Base-by-base conservation (phyloP, 37 sponge, comb jelly and placozoan genomes). In the Chondrilla cf. caribensis region DNA sequence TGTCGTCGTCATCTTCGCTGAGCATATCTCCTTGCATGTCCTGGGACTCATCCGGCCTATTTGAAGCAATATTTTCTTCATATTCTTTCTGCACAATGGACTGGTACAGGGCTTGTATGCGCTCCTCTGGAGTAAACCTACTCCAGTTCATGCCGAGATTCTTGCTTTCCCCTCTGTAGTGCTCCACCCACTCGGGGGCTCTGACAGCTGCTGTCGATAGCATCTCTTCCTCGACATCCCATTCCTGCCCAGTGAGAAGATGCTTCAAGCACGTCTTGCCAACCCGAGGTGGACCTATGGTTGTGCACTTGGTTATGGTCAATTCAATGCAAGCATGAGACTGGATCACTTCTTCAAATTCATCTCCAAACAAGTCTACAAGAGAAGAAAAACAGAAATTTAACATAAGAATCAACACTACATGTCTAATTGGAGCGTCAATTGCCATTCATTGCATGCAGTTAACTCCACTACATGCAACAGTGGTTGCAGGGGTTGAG, bases 161-260 rank as follows among this genome's bases (percentile, higher is more conserved):
- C 15, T 67, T 32, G 33, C 31, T 29, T 1, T 29, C 68, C 68
- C 29, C 33, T 8, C 33, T 40, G 76, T 42, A 73, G 44, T 21
- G 18, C 24, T 73, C 76, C 42, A 73, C 76, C 76, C 76, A 73
- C 76, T 73, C 76, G 24, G 76, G 76, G 21, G 76, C 76, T 39
- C 24, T 37, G 38, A 73, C 40, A 43, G 41, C 76, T 6, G 7
- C 43, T 24, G 76, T 73, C 11, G 38, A 36, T 1, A n/a, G 25
- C 44, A 38, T 43, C 2, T 39, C 41, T n/a, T 1, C 33, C 33
- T 67, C 4, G 33, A 67, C 33, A 40, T 73, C 76, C 76, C 76
- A 73, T 25, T 25, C 41, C 43, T 73, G 41, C 1, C 25, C n/a
- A 40, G 76, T 73, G 24, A 73, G 44, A 43, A 73, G 76, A 38